These are phyloP conservation scores for Trissonchulus sp. DNA, from an alignment of 2,888 invertebrate genomes.

Conservation along the genomic window DNA sequence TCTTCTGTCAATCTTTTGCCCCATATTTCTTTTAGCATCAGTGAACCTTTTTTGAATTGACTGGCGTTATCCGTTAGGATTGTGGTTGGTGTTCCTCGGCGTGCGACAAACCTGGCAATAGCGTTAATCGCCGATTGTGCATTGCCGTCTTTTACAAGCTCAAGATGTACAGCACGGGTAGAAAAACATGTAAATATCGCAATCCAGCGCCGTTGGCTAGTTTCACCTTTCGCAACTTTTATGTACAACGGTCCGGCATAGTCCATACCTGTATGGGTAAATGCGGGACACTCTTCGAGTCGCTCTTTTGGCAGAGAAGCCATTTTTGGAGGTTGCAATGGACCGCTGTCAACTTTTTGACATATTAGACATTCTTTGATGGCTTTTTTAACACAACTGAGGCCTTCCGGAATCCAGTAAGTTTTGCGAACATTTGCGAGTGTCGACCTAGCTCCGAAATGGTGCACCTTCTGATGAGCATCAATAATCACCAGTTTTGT, in stretches of 20 bases:
- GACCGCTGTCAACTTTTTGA: slow-evolving; percentile 23
- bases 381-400: slow-evolving; percentile 22
- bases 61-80: slow-evolving; percentile 18
- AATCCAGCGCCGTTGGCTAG: slow-evolving; percentile 19
- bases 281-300: background rate
- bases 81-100: background rate
- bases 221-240: background rate
- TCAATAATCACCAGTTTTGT: slow-evolving; percentile 25
- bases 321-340: slow-evolving; percentile 25
- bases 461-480: slow-evolving; percentile 17
- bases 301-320: slow-evolving; percentile 25
- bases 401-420: slow-evolving; percentile 29
- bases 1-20: background rate
- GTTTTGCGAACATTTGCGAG: slow-evolving; percentile 8
- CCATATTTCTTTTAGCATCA: background rate
- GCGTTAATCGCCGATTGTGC: background rate
- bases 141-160: slow-evolving; percentile 9
- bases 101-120: background rate
- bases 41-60: background rate
- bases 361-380: slow-evolving; percentile 17
- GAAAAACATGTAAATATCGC: slow-evolving; percentile 25
- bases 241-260: slow-evolving; percentile 12
- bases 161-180: slow-evolving; percentile 29
- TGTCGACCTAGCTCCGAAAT: slow-evolving; percentile 16
- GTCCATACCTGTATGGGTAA: slow-evolving; percentile 20